A percentile compares a stretch with the other conserved stretches of the same genome.
These are phyloP conservation scores for Muscicapa adusta DNA, from an alignment of 2,113 vertebrate genomes.

Conservation along the genomic window DNA sequence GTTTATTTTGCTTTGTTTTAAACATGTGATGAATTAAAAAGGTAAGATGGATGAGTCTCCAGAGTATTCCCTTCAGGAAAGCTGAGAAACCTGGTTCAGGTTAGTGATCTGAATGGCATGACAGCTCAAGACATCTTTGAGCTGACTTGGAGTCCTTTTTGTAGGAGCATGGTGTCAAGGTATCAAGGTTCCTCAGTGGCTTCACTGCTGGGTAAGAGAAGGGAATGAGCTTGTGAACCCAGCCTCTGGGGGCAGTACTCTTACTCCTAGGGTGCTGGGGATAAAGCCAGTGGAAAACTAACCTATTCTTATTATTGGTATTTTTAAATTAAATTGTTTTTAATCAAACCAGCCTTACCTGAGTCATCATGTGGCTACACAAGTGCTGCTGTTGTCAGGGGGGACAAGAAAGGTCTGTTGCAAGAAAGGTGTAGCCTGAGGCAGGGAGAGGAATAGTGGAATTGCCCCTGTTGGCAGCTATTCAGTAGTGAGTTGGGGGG, in stretches of 20 bases:
- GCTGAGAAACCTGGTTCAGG: background rate
- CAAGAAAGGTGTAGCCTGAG: background rate
- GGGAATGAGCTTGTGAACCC: background rate
- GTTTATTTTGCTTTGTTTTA: background rate
- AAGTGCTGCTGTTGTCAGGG: fast-evolving
- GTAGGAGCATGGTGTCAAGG: background rate
- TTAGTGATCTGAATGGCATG: background rate
- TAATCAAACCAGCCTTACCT: background rate
- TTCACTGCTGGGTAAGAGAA: background rate
- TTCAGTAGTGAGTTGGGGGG: background rate
- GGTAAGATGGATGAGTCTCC: background rate
- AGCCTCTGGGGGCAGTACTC: background rate
- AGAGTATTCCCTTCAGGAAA: background rate
- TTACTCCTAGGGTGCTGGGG: background rate
- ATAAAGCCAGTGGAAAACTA: background rate
- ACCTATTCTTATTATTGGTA: background rate
- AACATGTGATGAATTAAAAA: background rate
- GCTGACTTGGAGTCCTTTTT: background rate
- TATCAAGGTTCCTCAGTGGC: background rate
- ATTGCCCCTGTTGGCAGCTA: background rate
- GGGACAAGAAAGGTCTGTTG: background rate
- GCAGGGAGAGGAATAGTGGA: background rate
- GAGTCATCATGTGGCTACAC: background rate
- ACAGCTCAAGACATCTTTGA: background rate
- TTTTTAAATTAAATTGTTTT: background rate